These are phyloP conservation scores for Hydrozoanthus gracilis DNA, from an alignment of 92 coral and sea anemone species.

Conservation along the genomic window DNA sequence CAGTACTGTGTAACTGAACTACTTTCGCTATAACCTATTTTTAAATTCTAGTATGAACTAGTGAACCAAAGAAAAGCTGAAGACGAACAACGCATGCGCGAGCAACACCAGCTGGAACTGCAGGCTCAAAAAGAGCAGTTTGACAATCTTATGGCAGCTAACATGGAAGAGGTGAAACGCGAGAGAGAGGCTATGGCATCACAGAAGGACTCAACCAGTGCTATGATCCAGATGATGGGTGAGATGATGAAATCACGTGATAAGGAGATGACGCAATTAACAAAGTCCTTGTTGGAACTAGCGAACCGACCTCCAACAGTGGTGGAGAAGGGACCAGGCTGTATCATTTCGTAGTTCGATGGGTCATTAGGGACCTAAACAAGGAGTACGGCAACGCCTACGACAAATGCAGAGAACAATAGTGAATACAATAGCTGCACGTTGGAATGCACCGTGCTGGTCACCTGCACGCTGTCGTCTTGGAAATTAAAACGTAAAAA, in stretches of 20 bases:
- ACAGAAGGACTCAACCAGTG: conserved; percentile 32
- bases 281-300: conserved; percentile 25
- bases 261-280: conserved; percentile 25
- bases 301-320: conserved; percentile 46
- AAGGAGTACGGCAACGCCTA: too few relatives aligned
- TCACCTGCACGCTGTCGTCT: too few relatives aligned
- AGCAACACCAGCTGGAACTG: conserved; percentile 27
- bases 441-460: too few relatives aligned
- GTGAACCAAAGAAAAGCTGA: conserved; percentile 18
- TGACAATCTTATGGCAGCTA: conserved; percentile 30
- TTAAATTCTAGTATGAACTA: conserved; percentile 10
- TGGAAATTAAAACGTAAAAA: too few relatives aligned
- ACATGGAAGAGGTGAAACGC: conserved; percentile 35
- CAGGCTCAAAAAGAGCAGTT: conserved; percentile 28
- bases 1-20: too few relatives aligned
- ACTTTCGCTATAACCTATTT: not conserved
- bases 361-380: not conserved
- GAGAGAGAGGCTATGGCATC: conserved; percentile 23
- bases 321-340: not conserved
- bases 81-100: conserved; percentile 37
- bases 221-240: conserved; percentile 36
- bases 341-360: conserved; percentile 26
- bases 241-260: conserved; percentile 42
- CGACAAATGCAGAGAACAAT: too few relatives aligned
- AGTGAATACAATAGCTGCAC: too few relatives aligned